Evolutionary conservation across 1,140 invertebrate species (phyloP), one percentile per base, ranked within the genome.

Genomic region (Nasonia vitripennis): DNA sequence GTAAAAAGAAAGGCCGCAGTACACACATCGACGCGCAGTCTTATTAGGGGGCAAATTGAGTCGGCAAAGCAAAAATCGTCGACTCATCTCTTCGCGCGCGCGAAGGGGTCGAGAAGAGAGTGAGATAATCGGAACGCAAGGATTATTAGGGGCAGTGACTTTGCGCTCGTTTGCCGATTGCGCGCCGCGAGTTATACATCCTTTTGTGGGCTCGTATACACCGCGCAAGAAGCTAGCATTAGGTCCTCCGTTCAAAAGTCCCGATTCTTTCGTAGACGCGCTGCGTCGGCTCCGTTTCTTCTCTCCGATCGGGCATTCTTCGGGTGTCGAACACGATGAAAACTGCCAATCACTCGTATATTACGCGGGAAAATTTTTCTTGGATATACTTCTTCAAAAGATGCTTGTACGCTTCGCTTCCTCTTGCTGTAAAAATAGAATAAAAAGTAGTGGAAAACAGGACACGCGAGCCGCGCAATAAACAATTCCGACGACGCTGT

Each of bases 401-500:
- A 48, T 45, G 45, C 37, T 77, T 20, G 5, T 37, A 27, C n/a
- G 45, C 41, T 77, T 45, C n/a, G 3, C 17, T 27, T n/a, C 17
- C 9, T 23, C 34, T 37, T 37, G 34, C 34, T 37, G 3, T 37
- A 37, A 37, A 37, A 62, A 10, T 45, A 10, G n/a, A 71, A 71
- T 27, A 27, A 71, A 17, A 27, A 20, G 0, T 74, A 7, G 73
- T 34, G 9, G 31, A 74, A 45, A 45, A 45, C 41, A 20, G 17
- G 20, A 62, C 55, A 62, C 55, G 37, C 41, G 17, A 20, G 34
- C 31, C 79, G 79, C 82, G 73, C 83, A 87, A 87, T 89, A 87
- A 90, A 89, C 87, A 88, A 89, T 88, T 88, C 23, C 73, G 70
- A 55, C 68, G 55, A 55, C 51, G 37, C 79, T 51, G 86, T 81